Conservation (phyloP, 2,888 invertebrate species). For the Nephrotoma guestfalica region DNA sequence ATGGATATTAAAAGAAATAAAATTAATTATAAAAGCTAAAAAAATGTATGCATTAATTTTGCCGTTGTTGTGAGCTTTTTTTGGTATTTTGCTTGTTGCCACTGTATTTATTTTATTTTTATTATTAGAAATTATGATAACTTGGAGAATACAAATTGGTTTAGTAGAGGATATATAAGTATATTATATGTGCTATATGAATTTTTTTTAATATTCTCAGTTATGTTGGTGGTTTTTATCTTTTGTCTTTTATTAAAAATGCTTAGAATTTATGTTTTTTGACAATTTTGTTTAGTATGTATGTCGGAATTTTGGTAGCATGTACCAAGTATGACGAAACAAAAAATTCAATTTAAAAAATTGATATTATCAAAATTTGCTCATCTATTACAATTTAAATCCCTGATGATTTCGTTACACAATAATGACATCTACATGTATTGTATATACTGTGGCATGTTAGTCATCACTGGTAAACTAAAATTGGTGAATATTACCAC, state of each 20-base stretch:
- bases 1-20: neutral
- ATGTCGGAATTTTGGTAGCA: neutral
- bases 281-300: neutral
- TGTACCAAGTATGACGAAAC: neutral
- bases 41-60: neutral
- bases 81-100: neutral
- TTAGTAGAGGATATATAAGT: slow-evolving; percentile 2
- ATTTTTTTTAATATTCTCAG: neutral
- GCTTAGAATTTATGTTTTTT: neutral
- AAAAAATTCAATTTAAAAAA: neutral
- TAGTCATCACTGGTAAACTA: too few relatives aligned
- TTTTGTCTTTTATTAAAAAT: neutral
- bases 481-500: too few relatives aligned
- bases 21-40: neutral
- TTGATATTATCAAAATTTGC: neutral
- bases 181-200: neutral
- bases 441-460: too few relatives aligned
- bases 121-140: neutral
- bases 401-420: neutral
- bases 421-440: neutral
- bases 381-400: neutral
- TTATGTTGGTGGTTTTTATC: neutral
- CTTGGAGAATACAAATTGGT: slow-evolving; percentile 3
- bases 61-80: neutral
- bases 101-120: neutral